Conservation (phyloP, 1,140 invertebrate species). For the Bombus waltoni region DNA sequence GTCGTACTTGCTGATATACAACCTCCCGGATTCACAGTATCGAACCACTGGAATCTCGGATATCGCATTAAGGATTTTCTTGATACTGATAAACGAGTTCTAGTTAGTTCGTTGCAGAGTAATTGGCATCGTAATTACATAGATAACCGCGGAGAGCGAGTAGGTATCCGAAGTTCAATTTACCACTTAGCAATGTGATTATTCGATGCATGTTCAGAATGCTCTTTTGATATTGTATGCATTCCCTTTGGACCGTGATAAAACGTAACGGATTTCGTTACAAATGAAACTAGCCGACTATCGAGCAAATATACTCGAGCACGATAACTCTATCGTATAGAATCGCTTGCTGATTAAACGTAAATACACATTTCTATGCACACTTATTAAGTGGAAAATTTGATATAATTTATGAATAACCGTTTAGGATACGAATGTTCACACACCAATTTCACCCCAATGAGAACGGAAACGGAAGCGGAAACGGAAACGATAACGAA, state of each 20-base stretch:
- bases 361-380: too few relatives aligned
- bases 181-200: background rate
- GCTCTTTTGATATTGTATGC: too few relatives aligned
- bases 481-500: too few relatives aligned
- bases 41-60: background rate
- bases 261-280: background rate
- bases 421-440: too few relatives aligned
- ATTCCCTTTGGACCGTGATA: background rate
- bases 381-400: too few relatives aligned
- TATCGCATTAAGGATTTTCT: background rate
- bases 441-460: too few relatives aligned
- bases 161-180: slow-evolving; percentile 5
- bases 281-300: background rate
- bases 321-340: too few relatives aligned
- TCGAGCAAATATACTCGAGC: too few relatives aligned
- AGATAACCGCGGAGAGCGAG: background rate
- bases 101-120: background rate
- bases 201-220: background rate
- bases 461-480: too few relatives aligned
- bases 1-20: too few relatives aligned
- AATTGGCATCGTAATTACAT: slow-evolving; percentile 2
- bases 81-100: background rate
- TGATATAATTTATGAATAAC: too few relatives aligned
- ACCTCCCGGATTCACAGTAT: background rate
- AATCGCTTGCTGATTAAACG: too few relatives aligned